Conservation (phyloP, 2,888 invertebrate species). For the Morpho helenor region DNA sequence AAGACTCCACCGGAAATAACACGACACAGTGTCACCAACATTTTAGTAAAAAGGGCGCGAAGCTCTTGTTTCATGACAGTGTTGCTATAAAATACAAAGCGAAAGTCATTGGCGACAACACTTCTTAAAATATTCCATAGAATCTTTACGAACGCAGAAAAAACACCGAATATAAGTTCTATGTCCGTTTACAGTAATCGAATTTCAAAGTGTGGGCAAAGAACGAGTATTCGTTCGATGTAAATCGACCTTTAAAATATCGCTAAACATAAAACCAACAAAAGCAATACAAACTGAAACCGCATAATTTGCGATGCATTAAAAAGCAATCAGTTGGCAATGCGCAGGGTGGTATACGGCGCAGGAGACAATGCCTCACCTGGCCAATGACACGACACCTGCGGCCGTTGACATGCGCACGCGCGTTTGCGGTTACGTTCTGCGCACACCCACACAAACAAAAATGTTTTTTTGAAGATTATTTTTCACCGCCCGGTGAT, state of each 20-base stretch:
- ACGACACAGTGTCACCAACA: too few species aligned
- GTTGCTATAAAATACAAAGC: too few species aligned
- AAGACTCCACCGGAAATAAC: too few species aligned
- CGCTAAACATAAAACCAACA: slow-evolving; percentile 5
- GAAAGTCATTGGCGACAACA: too few species aligned
- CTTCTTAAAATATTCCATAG: too few species aligned
- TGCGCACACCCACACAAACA: slow-evolving; percentile 2
- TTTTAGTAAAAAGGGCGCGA: too few species aligned
- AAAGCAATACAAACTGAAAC: slow-evolving; percentile 10
- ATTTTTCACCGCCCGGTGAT: not conserved
- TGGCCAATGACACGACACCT: slow-evolving; percentile 66
- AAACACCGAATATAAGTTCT: too few species aligned
- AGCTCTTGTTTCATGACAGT: too few species aligned
- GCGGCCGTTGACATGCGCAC: slow-evolving; percentile 73
- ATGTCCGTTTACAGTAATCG: too few species aligned
- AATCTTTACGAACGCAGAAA: too few species aligned
- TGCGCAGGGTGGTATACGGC: slow-evolving; percentile 15
- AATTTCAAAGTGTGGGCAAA: too few species aligned
- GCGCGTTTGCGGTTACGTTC: slow-evolving; percentile 25
- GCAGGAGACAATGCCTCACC: slow-evolving; percentile 11
- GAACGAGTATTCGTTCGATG: too few species aligned
- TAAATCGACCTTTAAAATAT: not conserved
- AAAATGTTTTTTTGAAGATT: not conserved
- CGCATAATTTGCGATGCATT: slow-evolving; percentile 24
- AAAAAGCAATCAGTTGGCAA: slow-evolving; percentile 26